Evolutionary conservation across 1,140 invertebrate genomes (phyloP), one percentile per base, ranked within the genome.

Genomic region (Drosophila sp.): DNA sequence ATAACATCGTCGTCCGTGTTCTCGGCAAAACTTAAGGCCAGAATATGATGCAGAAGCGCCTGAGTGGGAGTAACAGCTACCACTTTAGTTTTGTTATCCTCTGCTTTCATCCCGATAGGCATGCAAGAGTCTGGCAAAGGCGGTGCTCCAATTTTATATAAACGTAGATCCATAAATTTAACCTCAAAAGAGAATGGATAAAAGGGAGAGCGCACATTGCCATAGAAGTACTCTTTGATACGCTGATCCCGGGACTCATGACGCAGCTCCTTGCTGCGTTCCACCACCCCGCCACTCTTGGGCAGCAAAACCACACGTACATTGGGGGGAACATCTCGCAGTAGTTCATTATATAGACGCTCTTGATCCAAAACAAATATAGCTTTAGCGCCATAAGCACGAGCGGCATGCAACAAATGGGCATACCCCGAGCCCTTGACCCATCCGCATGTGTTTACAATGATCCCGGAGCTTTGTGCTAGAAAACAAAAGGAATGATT

Each of bases 391-490:
- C 99, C 97, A 93, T 99, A 99, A 4, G 96, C 96, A 87, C 97
- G 95, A 0, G 98, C 97, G 4, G 97, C 95, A 85, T 98, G 97
- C 7, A 96, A 95, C 8, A 98, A 90, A 50, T 96, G 93, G 84
- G 96, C 96, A 90, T 98, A 98, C 0, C 97, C 98, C 5, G 95
- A 96, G 1, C 95, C 96, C 93, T 98, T 98, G 0, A 99, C 95
- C 98, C 98, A 99, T 1, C 98, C 98, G 90, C 98, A 98, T 0
- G 99, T 99, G 91, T 99, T 99, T 60, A 99, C 98, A 38, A 99
- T 96, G 1, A 98, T 96, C n/a, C 99, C 99, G 32, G 98, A 98
- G 47, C 94, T 94, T 91, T 96, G 96, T 0, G 96, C 96, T 79
- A 44, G 17, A 38, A 3, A 3, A 38, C 32, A 33, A 25, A 7